phyloP scores from a whole-genome alignment of 1,140 invertebrate species.

The Lucilia sericata region DNA sequence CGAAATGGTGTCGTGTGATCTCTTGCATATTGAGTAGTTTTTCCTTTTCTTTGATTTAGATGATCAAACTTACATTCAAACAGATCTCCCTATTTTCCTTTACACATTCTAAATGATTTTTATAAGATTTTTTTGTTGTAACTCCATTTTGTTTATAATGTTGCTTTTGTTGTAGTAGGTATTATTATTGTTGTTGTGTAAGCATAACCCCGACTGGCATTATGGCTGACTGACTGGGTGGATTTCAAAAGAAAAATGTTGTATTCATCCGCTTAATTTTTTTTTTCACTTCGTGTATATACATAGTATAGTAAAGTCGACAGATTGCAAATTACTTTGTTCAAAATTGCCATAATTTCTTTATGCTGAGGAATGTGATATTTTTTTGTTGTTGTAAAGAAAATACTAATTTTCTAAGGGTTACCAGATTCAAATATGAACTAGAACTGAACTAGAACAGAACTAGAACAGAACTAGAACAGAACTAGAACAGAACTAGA shows the following conservation, averaged over 20 bases:
- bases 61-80: background rate
- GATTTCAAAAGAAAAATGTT: conserved; percentile 40
- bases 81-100: conserved; percentile 13
- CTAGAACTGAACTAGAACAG: too few species aligned
- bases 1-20: too few species aligned
- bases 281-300: conserved; percentile 32
- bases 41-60: background rate
- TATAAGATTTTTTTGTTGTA: background rate
- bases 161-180: background rate
- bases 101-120: conserved; percentile 25
- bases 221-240: conserved; percentile 10
- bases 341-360: conserved; percentile 8
- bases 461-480: too few species aligned
- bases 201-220: conserved; percentile 1
- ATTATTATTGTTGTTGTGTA: background rate
- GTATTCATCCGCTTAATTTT: conserved; percentile 41
- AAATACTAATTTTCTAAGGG: background rate
- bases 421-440: background rate
- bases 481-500: too few species aligned
- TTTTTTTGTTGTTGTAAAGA: background rate
- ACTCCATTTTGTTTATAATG: too few species aligned
- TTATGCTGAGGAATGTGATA: background rate
- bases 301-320: conserved; percentile 47
- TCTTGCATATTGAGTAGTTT: background rate
- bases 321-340: conserved; percentile 49